These are phyloP conservation scores for Chrysopilus asiliformis DNA, from an alignment of 2,888 invertebrate genomes.

Conservation along the genomic window DNA sequence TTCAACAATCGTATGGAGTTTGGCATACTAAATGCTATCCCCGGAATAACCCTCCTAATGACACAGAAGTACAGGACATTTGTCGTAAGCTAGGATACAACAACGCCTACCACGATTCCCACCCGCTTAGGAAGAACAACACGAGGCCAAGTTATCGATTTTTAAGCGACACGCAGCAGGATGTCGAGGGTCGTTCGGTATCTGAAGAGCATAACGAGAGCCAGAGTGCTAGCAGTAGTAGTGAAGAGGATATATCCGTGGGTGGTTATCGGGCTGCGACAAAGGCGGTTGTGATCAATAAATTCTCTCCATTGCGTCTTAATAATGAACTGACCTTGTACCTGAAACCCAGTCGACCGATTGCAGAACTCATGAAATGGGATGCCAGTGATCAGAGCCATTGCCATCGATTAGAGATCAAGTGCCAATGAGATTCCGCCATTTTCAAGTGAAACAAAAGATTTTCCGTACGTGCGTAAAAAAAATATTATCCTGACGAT, in stretches of 20 bases:
- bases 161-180: constrained; percentile 19
- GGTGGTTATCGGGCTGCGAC: constrained; percentile 23
- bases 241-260: too few relatives aligned
- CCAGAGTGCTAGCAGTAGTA: too few relatives aligned
- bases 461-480: too few relatives aligned
- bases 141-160: not conserved
- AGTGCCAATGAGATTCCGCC: too few relatives aligned
- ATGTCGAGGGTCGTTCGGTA: too few relatives aligned
- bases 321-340: constrained; percentile 28
- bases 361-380: constrained; percentile 32
- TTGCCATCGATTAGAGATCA: constrained; percentile 31
- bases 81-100: constrained; percentile 41
- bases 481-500: too few relatives aligned
- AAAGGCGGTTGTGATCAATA: constrained; percentile 28
- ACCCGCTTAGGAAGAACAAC: not conserved
- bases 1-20: constrained; percentile 49
- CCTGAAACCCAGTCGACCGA: constrained; percentile 33
- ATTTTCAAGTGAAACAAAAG: too few relatives aligned
- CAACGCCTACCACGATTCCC: not conserved
- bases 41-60: constrained; percentile 36
- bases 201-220: constrained; percentile 22
- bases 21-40: constrained; percentile 61
- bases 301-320: constrained; percentile 30
- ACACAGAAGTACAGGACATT: constrained; percentile 40
- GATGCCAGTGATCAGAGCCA: constrained; percentile 27